Evolutionary conservation across 2,888 invertebrate species (phyloP).

Genomic region (Aspidapion aeneum): DNA sequence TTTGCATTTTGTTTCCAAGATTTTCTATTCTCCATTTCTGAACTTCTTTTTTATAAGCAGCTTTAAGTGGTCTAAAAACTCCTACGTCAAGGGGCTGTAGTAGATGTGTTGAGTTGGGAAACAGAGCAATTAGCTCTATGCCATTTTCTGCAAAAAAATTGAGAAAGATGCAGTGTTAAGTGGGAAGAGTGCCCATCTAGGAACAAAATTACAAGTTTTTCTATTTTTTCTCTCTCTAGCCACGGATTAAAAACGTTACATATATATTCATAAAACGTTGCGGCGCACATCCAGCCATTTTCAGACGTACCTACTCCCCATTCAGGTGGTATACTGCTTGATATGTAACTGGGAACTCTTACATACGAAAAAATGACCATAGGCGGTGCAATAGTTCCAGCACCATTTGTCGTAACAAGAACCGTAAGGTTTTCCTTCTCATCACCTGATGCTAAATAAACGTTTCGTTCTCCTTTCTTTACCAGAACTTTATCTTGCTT

Average conservation of each 20-base stretch:
- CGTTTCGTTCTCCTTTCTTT: slow-evolving; percentile 35
- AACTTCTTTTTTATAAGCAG: slow-evolving; percentile 13
- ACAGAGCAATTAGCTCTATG: slow-evolving; percentile 10
- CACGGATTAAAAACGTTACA: slow-evolving; percentile 6
- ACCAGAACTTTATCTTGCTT: slow-evolving; percentile 38
- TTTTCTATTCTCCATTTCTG: slow-evolving; percentile 10
- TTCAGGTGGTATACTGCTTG: background rate
- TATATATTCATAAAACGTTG: slow-evolving; percentile 9
- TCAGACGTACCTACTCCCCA: slow-evolving; percentile 10
- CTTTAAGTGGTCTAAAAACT: slow-evolving; percentile 12
- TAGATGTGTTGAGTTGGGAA: slow-evolving; percentile 8
- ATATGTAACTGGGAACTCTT: slow-evolving; percentile 30
- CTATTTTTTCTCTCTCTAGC: slow-evolving; percentile 3
- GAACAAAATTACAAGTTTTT: slow-evolving; percentile 5
- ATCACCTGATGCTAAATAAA: slow-evolving; percentile 23
- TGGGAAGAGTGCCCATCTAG: slow-evolving; percentile 9
- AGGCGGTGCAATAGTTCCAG: slow-evolving; percentile 26
- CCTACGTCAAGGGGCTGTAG: slow-evolving; percentile 6
- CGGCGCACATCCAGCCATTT: slow-evolving; percentile 6
- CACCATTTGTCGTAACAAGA: slow-evolving; percentile 31
- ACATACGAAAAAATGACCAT: slow-evolving; percentile 36
- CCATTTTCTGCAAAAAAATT: too few relatives aligned
- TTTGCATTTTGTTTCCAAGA: slow-evolving; percentile 1
- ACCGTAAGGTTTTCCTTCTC: slow-evolving; percentile 33
- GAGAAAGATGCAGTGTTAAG: slow-evolving; percentile 3